Evolutionary conservation across 2,797 vertebrate genomes (phyloP), one percentile per base, ranked within the genome.

Genomic region (Momotus momota): DNA sequence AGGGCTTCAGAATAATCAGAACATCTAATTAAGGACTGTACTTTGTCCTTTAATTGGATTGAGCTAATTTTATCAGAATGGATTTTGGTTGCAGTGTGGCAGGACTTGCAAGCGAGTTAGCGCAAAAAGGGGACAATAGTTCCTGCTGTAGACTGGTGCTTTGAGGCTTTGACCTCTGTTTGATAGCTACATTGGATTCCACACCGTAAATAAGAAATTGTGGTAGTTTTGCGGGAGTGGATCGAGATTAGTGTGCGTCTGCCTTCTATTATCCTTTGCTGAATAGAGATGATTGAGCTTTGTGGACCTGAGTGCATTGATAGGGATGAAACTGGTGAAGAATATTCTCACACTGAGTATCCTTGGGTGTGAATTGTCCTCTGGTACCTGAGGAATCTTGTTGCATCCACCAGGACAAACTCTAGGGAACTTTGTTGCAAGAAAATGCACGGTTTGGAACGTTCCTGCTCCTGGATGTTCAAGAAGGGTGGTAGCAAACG

Each of bases 1-100:
- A 65, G 49, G 43, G 49, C 38, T 90, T 85, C 31, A 61, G 60
- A 96, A 91, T 90, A 86, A 93, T 91, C 80, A 94, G 92, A 94
- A 92, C 84, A 91, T 96, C 96, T 95, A 96, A 97, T 97, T 97
- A 97, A 94, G 74, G 51, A 54, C 89, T 88, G 22, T 65, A 70
- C 61, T 93, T 91, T 87, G 79, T 86, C 90, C 73, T 81, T 88
- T 97, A 96, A 97, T 96, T 93, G 75, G 33, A 95, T 94, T 92
- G 81, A 65, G 84, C 81, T 97, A 96, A 96, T 97, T 96, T 94
- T 96, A 94, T 97, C 75, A 82, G 81, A 77, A 95, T 95, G 73
- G 95, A 94, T 96, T 88, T 91, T 84, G 64, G 46, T 92, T 78
- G 66, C 0, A 2, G 20, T 54, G 3, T 40, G 72, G 67, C 43